Base-by-base conservation (phyloP, 2,113 vertebrate species). In the Hystrix brachyura region DNA sequence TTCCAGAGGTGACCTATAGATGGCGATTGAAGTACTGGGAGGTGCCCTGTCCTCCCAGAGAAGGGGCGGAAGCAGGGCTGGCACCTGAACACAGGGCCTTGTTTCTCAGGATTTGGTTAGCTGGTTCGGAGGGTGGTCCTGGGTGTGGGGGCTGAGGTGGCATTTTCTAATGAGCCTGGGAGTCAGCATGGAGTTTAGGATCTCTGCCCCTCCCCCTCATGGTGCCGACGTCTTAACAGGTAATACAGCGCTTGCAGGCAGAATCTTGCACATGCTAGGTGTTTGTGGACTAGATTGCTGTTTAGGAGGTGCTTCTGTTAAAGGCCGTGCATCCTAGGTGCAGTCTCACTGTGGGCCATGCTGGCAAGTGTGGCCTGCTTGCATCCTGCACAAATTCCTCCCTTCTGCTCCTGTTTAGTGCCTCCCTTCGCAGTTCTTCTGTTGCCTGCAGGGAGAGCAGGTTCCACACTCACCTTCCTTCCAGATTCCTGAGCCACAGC, bases 381-480 rank as follows among this genome's bases (percentile, higher is more conserved):
- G 19, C 53, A 46, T 6, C 32, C 69, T 18, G 34, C 51, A 74
- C 43, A 8, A 6, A 29, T 23, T 14, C 62, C 21, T 67, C 5
- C 46, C n/a, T 5, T 18, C n/a, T 2, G 32, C 46, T 59, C 81
- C n/a, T 7, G 4, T 62, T 38, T 18, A 10, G 25, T 21, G 0
- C 7, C 12, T 38, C 57, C 32, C 90, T 48, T 65, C 38, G 53
- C 48, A 18, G 46, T 21, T 21, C 65, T 43, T 64, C 51, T 69
- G 57, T 76, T 18, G 17, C 46, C 57, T 57, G 10, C 0, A 7
- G 67, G 71, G 18, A 32, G 21, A 59, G 62, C 5, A 27, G 34
- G 29, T 8, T 38, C 74, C 90, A 92, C 46, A 97, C 91, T 96
- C 86, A 91, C 71, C 76, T 80, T 76, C 94, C 72, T 94, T 87